Conservation (phyloP, 2,113 vertebrate genomes). For the Sarotherodon lohbergeri region DNA sequence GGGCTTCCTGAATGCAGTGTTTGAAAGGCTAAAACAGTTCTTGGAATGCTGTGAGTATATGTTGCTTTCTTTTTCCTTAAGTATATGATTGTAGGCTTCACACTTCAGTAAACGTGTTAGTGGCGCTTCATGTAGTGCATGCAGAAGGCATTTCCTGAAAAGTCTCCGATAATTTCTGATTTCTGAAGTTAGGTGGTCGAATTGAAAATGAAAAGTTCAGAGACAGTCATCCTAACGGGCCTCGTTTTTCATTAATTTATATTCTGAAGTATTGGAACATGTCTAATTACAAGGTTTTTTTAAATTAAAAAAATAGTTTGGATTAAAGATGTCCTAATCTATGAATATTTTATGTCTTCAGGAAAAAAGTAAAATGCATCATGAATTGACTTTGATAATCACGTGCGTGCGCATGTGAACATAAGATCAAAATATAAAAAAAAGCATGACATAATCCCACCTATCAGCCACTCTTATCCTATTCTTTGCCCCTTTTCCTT, state of each 20-base stretch:
- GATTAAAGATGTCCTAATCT: background rate
- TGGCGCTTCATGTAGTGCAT: background rate
- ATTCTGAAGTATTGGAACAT: background rate
- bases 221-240: background rate
- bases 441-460: background rate
- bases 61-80: background rate
- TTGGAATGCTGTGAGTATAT: conserved; percentile 91
- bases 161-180: background rate
- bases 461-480: background rate
- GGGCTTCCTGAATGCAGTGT: conserved; percentile 89
- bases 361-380: background rate
- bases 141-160: background rate
- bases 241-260: background rate
- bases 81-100: background rate
- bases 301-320: background rate
- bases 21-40: conserved; percentile 92
- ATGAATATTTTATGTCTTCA: background rate
- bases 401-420: background rate
- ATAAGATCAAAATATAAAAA: background rate
- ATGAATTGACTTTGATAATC: background rate
- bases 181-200: background rate
- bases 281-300: background rate
- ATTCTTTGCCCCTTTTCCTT: background rate
- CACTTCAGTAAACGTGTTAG: background rate
- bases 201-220: conserved; percentile 9